Base-by-base conservation (phyloP, 2,888 invertebrate genomes). In the Chelonus formosanus region DNA sequence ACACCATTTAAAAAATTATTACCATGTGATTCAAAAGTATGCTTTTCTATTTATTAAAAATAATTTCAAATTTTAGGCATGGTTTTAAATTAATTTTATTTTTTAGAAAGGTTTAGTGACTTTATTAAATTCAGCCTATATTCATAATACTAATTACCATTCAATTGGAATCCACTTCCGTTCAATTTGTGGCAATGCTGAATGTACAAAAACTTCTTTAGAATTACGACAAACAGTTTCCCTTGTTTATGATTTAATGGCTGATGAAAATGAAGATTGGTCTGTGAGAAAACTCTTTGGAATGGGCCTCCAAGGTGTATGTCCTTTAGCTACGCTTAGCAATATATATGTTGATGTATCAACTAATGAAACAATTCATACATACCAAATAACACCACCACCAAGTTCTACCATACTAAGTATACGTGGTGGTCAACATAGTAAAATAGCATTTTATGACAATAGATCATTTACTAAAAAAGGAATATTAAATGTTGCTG, bases 1-100 rank as follows among this genome's bases (percentile, higher is more conserved):
- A 98, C 99, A 8, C 98, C 99, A 0, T 98, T 98, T 93, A 96
- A 97, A 79, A 99, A 98, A 82, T 86, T 99, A 3, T 84, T 99
- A 54, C 98, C 99, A 0, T 99, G 99, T 85, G 93, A 94, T 84
- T 92, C 93, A n/a, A 92, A 89, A 82, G 89, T 87, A 81, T 3
- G 60, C 10, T 20, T 44, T 7, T 63, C 31, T 52, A 43, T 20
- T 54, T 34, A 4, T 58, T 31, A 63, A 40, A 35, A 47, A 68
- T 71, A 20, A 20, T 20, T 20, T 20, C 20, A 20, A 20, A 2
- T 20, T 20, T 20, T 20, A 1, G 20, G 20, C 20, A 20, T 20
- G 20, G 20, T 20, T 20, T 20, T 20, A 20, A 20, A 20, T 20
- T 20, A 1, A 2, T 20, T 20, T 20, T 20, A 20, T 20, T 20